Evolutionary conservation across 1,140 invertebrate species (phyloP), one percentile per base, ranked within the genome.

Genomic region (Sycobia sp.): DNA sequence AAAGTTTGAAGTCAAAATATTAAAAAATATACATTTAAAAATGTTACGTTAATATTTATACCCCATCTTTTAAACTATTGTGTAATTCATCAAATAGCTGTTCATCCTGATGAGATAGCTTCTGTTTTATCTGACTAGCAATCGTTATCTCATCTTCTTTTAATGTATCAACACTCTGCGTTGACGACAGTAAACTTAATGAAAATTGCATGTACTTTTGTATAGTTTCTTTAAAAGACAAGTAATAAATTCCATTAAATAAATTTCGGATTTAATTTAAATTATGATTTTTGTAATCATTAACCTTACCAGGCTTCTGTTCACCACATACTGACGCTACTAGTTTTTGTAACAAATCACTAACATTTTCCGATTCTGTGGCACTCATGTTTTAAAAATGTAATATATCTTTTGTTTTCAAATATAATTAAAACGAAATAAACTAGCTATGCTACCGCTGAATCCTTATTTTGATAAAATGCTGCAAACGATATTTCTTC

Each of bases 261-360:
- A 39, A 49, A n/a, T n/a, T n/a, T n/a, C n/a, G 13, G 23, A 47
- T 34, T n/a, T 49, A 23, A 56, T 8, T 29, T 10, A 47, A 63
- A 51, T 59, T 22, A 53, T 2, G 38, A 55, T 36, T 11, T 25
- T n/a, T 23, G n/a, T n/a, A 23, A 50, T 63, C 44, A 54, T 67
- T 68, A 67, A 73, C 65, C 66, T 73, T 68, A 80, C 80, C 80
- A 78, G 74, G 74, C 32, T 78, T 79, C 62, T 82, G 76, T 56
- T 82, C 78, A 11, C 79, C 78, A 41, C 76, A 79, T 41, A 82
- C 44, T 4, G 78, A 80, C 56, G 73, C 58, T 44, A 82, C 72
- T 68, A 82, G 71, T 70, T 80, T 79, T 50, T 80, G 78, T 27
- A 80, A 69, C 3, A 80, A 61, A 70, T 81, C 79, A 49, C 76